Percentiles rank a stretch among this genome's conserved stretches.
These are phyloP conservation scores for Drosophila vallismaia DNA, from an alignment of 2,888 invertebrate species.

Conservation along the genomic window DNA sequence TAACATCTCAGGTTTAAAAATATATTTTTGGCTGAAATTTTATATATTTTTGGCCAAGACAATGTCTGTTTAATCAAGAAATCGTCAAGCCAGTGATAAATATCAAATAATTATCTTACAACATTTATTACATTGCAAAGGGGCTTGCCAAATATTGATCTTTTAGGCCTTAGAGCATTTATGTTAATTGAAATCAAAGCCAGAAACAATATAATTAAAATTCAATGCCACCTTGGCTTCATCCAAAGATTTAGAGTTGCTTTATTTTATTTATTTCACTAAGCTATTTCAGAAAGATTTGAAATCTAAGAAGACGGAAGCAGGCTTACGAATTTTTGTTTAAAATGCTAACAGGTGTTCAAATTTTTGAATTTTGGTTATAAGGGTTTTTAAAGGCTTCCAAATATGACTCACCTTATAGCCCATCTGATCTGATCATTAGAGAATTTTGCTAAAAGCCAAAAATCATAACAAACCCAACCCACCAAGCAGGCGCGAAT, in stretches of 20 bases:
- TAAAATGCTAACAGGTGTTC: neutral
- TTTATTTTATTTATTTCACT: conserved; percentile 3
- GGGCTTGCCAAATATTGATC: conserved; percentile 33
- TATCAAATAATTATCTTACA: conserved; percentile 25
- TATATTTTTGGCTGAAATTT: conserved; percentile 25
- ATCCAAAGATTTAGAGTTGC: conserved; percentile 25
- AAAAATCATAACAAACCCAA: conserved; percentile 14
- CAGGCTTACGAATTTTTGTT: conserved; percentile 13
- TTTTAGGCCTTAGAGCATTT: conserved; percentile 51
- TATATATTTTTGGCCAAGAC: conserved; percentile 4
- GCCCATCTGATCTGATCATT: conserved; percentile 5
- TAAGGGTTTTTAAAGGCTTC: neutral
- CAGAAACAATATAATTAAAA: conserved; percentile 61
- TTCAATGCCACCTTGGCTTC: conserved; percentile 57
- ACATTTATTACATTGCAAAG: conserved; percentile 27
- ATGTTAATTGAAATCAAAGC: conserved; percentile 49
- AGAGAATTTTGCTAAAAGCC: conserved; percentile 6
- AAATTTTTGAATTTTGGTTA: neutral
- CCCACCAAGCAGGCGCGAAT: conserved; percentile 16
- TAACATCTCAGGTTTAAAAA: conserved; percentile 22
- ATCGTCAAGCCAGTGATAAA: conserved; percentile 9
- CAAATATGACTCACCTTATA: neutral
- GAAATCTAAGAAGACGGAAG: conserved; percentile 28
- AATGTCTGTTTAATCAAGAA: conserved; percentile 15
- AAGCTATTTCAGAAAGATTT: conserved; percentile 32